Base-by-base conservation (phyloP, 1,140 invertebrate genomes). In the Philaenus spumarius region DNA sequence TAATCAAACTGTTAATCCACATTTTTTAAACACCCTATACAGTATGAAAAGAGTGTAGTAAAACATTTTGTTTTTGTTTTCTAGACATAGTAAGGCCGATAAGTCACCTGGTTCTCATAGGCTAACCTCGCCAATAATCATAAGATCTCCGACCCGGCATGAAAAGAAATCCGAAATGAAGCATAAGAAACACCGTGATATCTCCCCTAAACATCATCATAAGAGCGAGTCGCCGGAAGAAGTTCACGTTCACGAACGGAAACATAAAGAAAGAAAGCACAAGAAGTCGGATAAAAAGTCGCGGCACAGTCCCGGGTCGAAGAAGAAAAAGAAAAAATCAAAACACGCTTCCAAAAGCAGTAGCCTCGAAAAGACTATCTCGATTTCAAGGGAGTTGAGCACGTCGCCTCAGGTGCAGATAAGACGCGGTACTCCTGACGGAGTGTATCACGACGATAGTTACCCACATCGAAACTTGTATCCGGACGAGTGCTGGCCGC, bases 251-350 rank as follows among this genome's bases (percentile, higher is more conserved):
- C 14, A 23, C 4, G 43, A 53, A 22, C 35, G 37, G 24, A 80
- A 82, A 63, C 78, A 82, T 55, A 80, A 78, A 62, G 64, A 68
- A 17, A 66, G 67, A 59, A 74, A 79, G 22, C 84, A 86, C 51
- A 87, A 87, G 63, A 86, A 87, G 19, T 17, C 50, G 2, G 50
- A 53, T 58, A 82, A 82, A 61, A 84, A 75, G 69, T 76, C 66
- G 73, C 81, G 69, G 34, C 58, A 68, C 23, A 73, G 70, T 46
- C 74, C 75, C 0, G 66, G 68, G 4, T 67, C 69, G 0, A 87
- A 86, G 70, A 87, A 86, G 71, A 82, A 82, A 11, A 87, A 87
- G 66, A 80, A 81, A 59, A 82, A 82, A 65, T 75, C 77, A 1
- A 84, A 83, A 63, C 79, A 85, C 39, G 71, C 77, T 39, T 83